These are phyloP conservation scores for Antitype chi DNA, from an alignment of 2,888 invertebrate genomes.

Conservation along the genomic window DNA sequence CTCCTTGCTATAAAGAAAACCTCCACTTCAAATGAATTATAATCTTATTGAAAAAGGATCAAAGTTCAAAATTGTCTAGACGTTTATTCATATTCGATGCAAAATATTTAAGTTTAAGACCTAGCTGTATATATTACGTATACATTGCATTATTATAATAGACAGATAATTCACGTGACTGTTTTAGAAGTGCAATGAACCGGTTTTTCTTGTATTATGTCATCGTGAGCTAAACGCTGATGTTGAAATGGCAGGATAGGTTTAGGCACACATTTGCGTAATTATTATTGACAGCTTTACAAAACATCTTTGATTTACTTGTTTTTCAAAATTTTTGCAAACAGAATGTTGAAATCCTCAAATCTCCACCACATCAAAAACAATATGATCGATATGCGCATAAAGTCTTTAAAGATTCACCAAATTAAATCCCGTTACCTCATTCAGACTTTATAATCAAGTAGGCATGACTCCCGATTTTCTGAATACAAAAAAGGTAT, in stretches of 20 bases:
- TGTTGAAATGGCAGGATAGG: slow-evolving; percentile 4
- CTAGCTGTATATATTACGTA: slow-evolving; percentile 18
- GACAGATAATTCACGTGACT: slow-evolving; percentile 53
- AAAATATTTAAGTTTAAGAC: slow-evolving; percentile 20
- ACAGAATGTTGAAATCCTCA: not conserved
- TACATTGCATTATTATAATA: slow-evolving; percentile 52
- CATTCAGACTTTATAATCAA: slow-evolving; percentile 21
- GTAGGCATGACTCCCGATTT: slow-evolving; percentile 36
- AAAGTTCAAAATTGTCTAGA: slow-evolving; percentile 25
- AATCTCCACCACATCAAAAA: not conserved
- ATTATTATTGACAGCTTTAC: not conserved
- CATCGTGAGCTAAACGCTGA: slow-evolving; percentile 38
- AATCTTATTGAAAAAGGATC: not conserved
- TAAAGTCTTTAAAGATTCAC: not conserved
- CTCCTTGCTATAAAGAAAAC: slow-evolving; percentile 21
- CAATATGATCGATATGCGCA: not conserved
- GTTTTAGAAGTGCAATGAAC: slow-evolving; percentile 63
- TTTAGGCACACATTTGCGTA: not conserved
- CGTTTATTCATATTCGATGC: not conserved
- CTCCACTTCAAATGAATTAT: not conserved
- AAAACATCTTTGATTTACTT: not conserved
- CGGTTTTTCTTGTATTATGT: slow-evolving; percentile 54
- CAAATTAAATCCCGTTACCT: slow-evolving; percentile 33
- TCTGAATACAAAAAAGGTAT: slow-evolving; percentile 9
- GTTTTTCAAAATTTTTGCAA: not conserved